phyloP scores from a whole-genome alignment of 2,797 vertebrate species.

The Calcarius lapponicus region DNA sequence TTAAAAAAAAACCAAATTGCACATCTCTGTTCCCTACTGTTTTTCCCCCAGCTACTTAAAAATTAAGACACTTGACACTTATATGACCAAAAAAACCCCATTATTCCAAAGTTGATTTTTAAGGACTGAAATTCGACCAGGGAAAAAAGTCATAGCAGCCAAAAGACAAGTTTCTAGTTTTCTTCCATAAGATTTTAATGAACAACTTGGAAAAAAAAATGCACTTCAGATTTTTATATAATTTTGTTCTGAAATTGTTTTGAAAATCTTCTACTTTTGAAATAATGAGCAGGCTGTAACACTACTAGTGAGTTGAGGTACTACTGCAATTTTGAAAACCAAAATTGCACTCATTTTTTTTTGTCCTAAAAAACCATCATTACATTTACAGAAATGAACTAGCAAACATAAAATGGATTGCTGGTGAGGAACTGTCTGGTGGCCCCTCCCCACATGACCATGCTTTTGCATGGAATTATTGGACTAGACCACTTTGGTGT shows the following conservation, averaged over 20 bases:
- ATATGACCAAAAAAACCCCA: neutral
- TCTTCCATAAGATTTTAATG: neutral
- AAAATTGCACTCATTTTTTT: neutral
- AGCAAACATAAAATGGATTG: neutral
- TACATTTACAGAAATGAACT: neutral
- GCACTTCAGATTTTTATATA: neutral
- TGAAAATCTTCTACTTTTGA: neutral
- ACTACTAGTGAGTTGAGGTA: neutral
- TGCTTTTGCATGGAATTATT: neutral
- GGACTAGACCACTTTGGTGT: neutral
- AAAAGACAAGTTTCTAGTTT: neutral
- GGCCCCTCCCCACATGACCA: neutral
- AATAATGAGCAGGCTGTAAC: neutral
- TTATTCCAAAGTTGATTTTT: neutral
- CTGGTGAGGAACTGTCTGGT: neutral
- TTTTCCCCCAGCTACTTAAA: neutral
- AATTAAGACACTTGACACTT: neutral
- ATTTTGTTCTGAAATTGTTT: neutral
- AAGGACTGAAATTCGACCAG: neutral
- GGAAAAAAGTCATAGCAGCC: neutral
- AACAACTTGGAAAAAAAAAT: accelerated
- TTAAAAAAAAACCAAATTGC: neutral
- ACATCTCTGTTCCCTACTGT: neutral
- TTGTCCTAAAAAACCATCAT: neutral
- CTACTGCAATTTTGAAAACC: neutral